These are phyloP conservation scores for honey bee (Apis mellifera) DNA, from an alignment of 1,140 invertebrate species.

Conservation along the genomic window DNA sequence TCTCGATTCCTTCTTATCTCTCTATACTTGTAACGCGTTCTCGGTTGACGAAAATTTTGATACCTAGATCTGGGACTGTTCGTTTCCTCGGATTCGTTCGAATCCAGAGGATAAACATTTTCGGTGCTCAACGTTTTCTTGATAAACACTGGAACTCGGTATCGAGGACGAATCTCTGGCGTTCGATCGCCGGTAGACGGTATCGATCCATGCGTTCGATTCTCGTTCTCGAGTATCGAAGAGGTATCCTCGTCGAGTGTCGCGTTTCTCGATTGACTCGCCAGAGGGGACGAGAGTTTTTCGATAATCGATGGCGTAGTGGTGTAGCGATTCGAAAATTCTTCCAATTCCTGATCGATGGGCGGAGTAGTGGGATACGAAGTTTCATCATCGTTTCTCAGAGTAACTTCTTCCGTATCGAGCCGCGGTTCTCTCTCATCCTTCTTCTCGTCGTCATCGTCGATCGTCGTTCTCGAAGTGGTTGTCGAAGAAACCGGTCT, in stretches of 20 bases:
- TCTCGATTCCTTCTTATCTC: constrained; percentile 4
- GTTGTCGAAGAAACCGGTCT: constrained; percentile 56
- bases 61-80: constrained; percentile 20
- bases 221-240: not conserved
- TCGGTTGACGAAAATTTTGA: constrained; percentile 65
- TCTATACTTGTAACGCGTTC: constrained; percentile 55
- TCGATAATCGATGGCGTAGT: constrained; percentile 15
- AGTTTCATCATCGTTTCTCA: constrained; percentile 17
- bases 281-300: not conserved
- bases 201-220: not conserved
- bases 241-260: not conserved
- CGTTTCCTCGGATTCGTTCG: constrained; percentile 53
- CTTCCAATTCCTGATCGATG: constrained; percentile 16
- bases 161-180: constrained; percentile 43
- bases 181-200: constrained; percentile 10
- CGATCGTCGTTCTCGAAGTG: not conserved
- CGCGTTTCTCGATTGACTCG: too few relatives aligned
- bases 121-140: constrained; percentile 7
- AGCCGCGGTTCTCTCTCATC: constrained; percentile 10
- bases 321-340: constrained; percentile 66
- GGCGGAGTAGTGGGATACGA: not conserved
- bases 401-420: constrained; percentile 13
- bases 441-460: constrained; percentile 1
- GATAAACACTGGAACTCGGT: constrained; percentile 32
- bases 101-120: constrained; percentile 12